A percentile compares a stretch with the other conserved stretches of the same genome.
Conservation (phyloP, 2,113 vertebrate species). For the Ictidomys tridecemlineatus region DNA sequence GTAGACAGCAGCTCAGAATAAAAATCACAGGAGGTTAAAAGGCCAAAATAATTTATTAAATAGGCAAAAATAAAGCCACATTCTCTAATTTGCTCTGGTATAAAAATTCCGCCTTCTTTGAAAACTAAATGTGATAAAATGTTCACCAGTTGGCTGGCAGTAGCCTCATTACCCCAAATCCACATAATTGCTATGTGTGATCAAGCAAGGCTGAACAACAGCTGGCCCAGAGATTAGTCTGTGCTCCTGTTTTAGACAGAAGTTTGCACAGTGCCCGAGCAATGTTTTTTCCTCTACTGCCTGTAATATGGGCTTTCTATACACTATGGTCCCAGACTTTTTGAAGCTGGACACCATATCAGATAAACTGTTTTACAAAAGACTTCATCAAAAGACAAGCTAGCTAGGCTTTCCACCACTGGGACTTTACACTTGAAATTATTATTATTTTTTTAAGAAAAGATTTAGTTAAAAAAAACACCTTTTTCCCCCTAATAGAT, state of each 20-base stretch:
- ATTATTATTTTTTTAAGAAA: background rate
- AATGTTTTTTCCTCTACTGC: background rate
- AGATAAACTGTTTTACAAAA: background rate
- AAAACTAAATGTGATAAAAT: slow-evolving; percentile 52
- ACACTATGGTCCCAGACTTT: background rate
- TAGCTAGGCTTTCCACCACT: background rate
- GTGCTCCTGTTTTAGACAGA: background rate
- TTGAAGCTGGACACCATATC: background rate
- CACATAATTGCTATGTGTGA: slow-evolving; percentile 65
- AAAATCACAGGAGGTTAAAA: background rate
- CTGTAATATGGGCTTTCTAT: background rate
- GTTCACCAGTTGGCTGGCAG: slow-evolving; percentile 14
- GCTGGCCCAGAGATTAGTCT: slow-evolving; percentile 39
- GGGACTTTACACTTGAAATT: background rate
- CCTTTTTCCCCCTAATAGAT: background rate
- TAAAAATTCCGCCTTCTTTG: slow-evolving; percentile 43
- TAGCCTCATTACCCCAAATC: slow-evolving; percentile 57
- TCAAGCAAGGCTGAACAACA: slow-evolving; percentile 54
- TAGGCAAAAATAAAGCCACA: background rate
- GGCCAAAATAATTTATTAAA: background rate
- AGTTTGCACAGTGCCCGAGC: background rate
- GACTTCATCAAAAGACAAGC: background rate
- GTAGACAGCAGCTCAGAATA: background rate
- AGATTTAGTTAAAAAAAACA: background rate
- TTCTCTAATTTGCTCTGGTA: slow-evolving; percentile 19